A percentile compares a stretch with the other conserved stretches of the same genome.
phyloP scores from a whole-genome alignment of 2,797 vertebrate species.

The Lophius americanus region DNA sequence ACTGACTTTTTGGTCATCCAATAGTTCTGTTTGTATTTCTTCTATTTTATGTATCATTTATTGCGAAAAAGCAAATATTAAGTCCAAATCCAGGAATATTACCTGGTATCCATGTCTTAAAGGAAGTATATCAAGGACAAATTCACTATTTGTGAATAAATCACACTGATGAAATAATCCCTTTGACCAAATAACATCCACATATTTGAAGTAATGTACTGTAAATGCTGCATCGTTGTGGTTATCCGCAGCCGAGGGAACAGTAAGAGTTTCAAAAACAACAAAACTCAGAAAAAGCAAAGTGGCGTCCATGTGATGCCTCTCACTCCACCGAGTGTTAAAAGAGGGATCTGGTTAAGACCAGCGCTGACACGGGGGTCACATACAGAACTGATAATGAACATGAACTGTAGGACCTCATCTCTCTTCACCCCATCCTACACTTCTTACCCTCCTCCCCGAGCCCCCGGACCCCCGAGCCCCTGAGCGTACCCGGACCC shows the following conservation, averaged over 20 bases:
- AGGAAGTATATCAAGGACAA: background rate
- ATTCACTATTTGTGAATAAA: background rate
- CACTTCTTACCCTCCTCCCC: background rate
- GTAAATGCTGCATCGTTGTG: no score
- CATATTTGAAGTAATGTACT: no score
- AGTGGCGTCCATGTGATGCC: constrained; percentile 45
- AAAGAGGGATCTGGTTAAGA: constrained; percentile 59
- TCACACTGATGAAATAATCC: background rate
- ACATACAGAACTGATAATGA: constrained; percentile 74
- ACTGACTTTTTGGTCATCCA: no score
- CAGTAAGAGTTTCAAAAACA: background rate
- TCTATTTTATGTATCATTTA: no score
- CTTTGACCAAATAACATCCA: background rate
- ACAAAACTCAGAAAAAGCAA: background rate
- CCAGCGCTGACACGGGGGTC: constrained; percentile 70
- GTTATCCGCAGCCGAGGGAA: no score
- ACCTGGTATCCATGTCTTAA: background rate
- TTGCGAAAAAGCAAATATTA: background rate
- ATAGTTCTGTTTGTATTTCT: no score
- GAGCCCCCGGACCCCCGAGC: background rate
- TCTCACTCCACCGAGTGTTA: constrained; percentile 47
- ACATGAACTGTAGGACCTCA: constrained; percentile 71
- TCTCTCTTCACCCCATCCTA: constrained; percentile 2
- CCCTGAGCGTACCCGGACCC: constrained; percentile 40
- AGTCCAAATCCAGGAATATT: background rate